Evolutionary conservation across 2,888 invertebrate genomes (phyloP), one percentile per base, ranked within the genome.

Genomic region (Scrobipalpa atriplicella): DNA sequence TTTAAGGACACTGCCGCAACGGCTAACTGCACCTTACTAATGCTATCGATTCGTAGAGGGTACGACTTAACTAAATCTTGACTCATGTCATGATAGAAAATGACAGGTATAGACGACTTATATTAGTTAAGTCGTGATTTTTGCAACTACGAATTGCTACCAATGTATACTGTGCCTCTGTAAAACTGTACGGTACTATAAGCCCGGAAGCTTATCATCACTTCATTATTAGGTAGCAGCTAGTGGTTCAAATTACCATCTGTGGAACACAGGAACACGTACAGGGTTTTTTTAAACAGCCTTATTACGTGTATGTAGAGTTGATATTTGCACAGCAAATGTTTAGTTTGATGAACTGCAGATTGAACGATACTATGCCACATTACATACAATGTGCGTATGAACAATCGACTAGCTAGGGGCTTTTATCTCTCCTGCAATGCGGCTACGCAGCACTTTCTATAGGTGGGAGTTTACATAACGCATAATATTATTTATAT

Each of bases 341-440:
- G 47, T 16, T 47, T 47, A 47, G 47, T 47, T 16, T 47, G 47
- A 3, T 47, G 47, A 47, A n/a, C 47, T 47, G 47, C 47, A n/a
- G 47, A 47, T 47, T n/a, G 47, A 47, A 47, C 47, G 47, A 47
- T 47, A 47, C n/a, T 11, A 9, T n/a, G 43, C 43, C 43, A 43
- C 47, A n/a, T 16, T 47, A 16, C 47, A 47, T 47, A 47, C 47
- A 47, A 47, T 47, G 47, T 47, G 47, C 47, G 7, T 47, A 16
- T 47, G 2, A 47, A 47, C 47, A 47, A 47, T 47, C 16, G 47
- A 16, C 16, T 47, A n/a, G 47, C 16, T 47, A n/a, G 47, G n/a
- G 5, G 47, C 47, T 47, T 47, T 47, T 47, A 47, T 47, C 47
- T 47, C 47, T 47, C 47, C 47, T 16, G n/a, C 47, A 3, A 43